A percentile compares a stretch with the other conserved stretches of the same genome.
Evolutionary conservation across 2,888 invertebrate species (phyloP).

Genomic region (Branchellion lobata): DNA sequence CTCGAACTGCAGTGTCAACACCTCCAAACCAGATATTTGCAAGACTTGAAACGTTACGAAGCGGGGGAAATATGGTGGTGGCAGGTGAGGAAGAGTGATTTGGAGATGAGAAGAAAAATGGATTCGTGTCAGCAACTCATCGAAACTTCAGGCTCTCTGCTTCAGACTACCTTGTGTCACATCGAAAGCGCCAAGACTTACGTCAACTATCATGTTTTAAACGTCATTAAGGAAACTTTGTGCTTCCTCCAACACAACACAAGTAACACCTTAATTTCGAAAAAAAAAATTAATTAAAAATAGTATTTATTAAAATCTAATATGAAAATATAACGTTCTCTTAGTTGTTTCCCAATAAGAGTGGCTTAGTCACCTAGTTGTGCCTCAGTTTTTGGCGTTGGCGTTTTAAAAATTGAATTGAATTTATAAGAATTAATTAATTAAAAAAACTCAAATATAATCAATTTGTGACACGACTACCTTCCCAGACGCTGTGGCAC

Average conservation of each 20-base stretch:
- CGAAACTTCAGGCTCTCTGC: neutral
- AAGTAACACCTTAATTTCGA: no score
- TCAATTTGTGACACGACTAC: neutral
- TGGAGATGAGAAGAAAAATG: neutral
- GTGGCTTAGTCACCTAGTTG: no score
- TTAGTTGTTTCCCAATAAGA: no score
- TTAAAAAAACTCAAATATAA: no score
- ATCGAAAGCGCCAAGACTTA: neutral
- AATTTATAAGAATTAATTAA: no score
- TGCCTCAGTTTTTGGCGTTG: no score
- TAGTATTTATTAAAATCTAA: no score
- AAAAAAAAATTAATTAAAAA: no score
- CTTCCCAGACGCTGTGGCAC: neutral
- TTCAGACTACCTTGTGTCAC: neutral
- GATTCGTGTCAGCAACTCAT: neutral
- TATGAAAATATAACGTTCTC: no score
- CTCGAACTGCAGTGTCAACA: neutral
- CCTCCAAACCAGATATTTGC: neutral
- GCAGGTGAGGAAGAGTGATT: slow-evolving; percentile 18
- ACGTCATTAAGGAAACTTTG: slow-evolving; percentile 4
- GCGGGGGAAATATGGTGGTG: slow-evolving; percentile 33
- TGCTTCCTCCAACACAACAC: neutral
- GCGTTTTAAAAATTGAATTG: no score
- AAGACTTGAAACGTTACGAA: slow-evolving; percentile 22
- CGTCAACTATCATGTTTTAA: slow-evolving; percentile 7